phyloP scores from a whole-genome alignment of 30 jellyfish, hydroid and myxozoan species.

The Aurelia aurita region DNA sequence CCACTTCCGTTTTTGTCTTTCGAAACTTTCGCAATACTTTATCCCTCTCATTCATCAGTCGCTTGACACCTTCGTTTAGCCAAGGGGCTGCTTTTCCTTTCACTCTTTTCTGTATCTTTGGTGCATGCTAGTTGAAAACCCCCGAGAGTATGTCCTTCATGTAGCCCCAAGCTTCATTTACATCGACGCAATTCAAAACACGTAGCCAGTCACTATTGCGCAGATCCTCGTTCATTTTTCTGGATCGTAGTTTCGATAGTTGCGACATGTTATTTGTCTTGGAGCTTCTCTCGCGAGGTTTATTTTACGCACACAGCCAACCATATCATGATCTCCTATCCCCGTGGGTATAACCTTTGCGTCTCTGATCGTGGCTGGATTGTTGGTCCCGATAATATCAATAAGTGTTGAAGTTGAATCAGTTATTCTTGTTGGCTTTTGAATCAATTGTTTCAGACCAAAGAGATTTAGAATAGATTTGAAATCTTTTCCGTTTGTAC shows the following conservation, averaged over 20 bases:
- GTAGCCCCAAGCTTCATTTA: slow-evolving; percentile 76
- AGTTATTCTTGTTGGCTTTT: slow-evolving; percentile 70
- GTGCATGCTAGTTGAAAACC: slow-evolving; percentile 52
- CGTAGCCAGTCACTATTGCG: slow-evolving; percentile 74
- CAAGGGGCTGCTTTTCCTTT: slow-evolving; percentile 25
- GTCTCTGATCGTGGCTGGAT: slow-evolving; percentile 71
- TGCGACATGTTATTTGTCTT: slow-evolving; percentile 73
- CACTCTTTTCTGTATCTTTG: slow-evolving; percentile 27
- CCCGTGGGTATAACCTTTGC: slow-evolving; percentile 73
- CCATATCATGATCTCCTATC: slow-evolving; percentile 84
- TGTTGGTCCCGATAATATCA: slow-evolving; percentile 66
- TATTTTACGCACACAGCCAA: slow-evolving; percentile 72
- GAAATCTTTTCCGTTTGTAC: slow-evolving; percentile 48
- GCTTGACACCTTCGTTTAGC: slow-evolving; percentile 34
- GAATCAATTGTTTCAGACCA: slow-evolving; percentile 71
- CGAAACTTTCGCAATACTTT: slow-evolving; percentile 49
- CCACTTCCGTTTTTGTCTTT: slow-evolving; percentile 28
- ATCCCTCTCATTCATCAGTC: slow-evolving; percentile 66
- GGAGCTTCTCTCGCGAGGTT: slow-evolving; percentile 72
- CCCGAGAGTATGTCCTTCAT: slow-evolving; percentile 65
- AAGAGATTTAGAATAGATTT: slow-evolving; percentile 43
- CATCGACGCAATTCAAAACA: slow-evolving; percentile 49
- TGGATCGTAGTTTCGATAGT: slow-evolving; percentile 62
- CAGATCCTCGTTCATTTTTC: slow-evolving; percentile 67
- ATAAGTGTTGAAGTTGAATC: slow-evolving; percentile 70